A percentile compares a stretch with the other conserved stretches of the same genome.
phyloP scores from a whole-genome alignment of 2,113 vertebrate genomes.

The Caloenas nicobarica region DNA sequence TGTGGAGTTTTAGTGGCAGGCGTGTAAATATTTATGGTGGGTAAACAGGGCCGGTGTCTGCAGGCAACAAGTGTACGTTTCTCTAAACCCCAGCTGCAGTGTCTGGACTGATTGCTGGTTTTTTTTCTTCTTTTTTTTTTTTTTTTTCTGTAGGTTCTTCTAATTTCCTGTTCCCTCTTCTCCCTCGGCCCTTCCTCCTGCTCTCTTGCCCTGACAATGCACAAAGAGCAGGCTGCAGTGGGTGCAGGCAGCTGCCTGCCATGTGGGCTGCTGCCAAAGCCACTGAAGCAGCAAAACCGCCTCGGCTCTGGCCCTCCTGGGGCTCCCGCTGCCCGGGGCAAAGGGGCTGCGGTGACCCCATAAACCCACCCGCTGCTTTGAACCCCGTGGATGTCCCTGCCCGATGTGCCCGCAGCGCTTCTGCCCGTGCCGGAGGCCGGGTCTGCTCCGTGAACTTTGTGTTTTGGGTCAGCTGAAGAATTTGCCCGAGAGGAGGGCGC shows the following conservation, averaged over 20 bases:
- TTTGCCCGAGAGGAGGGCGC: background rate
- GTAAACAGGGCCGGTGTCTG: background rate
- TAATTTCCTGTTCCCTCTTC: slow-evolving; percentile 9
- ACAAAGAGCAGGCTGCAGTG: slow-evolving; percentile 53
- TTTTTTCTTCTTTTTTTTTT: background rate
- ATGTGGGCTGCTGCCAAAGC: slow-evolving; percentile 52
- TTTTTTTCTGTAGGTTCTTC: background rate
- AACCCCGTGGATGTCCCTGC: background rate
- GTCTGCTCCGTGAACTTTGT: slow-evolving; percentile 24
- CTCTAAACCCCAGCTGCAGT: background rate
- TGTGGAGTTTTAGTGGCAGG: background rate
- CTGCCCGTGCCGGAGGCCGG: background rate
- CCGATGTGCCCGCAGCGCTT: background rate
- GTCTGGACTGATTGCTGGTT: background rate
- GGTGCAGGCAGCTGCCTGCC: slow-evolving; percentile 58
- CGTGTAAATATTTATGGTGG: background rate
- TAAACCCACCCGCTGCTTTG: background rate
- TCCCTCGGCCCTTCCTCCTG: slow-evolving; percentile 10
- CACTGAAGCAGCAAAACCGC: slow-evolving; percentile 51
- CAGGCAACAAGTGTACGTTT: slow-evolving; percentile 38
- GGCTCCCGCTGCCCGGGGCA: background rate
- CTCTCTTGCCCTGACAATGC: slow-evolving; percentile 45
- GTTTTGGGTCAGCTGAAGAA: slow-evolving; percentile 39
- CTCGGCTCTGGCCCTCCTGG: background rate
- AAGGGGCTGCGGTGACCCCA: background rate